A percentile compares a stretch with the other conserved stretches of the same genome.
Conservation (phyloP, 2,797 vertebrate species). For the Rallus crepitans region DNA sequence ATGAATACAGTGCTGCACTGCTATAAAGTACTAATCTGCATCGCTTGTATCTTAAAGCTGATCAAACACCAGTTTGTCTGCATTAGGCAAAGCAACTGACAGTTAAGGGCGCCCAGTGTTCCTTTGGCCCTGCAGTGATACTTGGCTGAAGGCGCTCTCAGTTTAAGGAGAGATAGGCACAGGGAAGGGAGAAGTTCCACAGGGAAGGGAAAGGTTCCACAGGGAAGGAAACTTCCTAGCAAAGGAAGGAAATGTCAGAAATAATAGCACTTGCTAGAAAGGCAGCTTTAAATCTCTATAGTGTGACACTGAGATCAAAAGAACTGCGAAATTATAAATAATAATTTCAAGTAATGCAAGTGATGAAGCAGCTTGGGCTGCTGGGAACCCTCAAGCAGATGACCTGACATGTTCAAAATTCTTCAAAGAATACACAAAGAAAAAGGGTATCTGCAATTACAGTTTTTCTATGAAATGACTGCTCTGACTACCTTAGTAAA, state of each 20-base stretch:
- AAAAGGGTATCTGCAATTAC: neutral
- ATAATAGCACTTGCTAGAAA: neutral
- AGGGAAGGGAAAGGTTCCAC: neutral
- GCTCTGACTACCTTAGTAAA: neutral
- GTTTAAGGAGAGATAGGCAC: neutral
- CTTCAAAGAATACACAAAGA: neutral
- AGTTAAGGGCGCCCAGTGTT: neutral
- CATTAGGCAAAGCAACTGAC: neutral
- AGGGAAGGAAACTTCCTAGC: neutral
- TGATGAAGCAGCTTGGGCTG: slow-evolving; percentile 33
- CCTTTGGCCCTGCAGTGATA: neutral
- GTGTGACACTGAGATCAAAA: neutral
- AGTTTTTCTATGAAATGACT: neutral
- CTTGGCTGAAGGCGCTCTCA: neutral
- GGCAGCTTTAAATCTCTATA: neutral
- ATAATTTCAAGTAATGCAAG: slow-evolving; percentile 21
- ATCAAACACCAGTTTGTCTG: neutral
- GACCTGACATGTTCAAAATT: slow-evolving; percentile 26
- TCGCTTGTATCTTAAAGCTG: neutral
- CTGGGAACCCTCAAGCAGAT: slow-evolving; percentile 55
- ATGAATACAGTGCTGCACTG: neutral
- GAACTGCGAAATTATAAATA: neutral
- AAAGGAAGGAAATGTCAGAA: neutral
- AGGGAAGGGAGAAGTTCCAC: neutral
- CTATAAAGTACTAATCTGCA: neutral